Evolutionary conservation across 1,140 invertebrate species (phyloP), one percentile per base, ranked within the genome.

Genomic region (Tachypleus tridentatus): DNA sequence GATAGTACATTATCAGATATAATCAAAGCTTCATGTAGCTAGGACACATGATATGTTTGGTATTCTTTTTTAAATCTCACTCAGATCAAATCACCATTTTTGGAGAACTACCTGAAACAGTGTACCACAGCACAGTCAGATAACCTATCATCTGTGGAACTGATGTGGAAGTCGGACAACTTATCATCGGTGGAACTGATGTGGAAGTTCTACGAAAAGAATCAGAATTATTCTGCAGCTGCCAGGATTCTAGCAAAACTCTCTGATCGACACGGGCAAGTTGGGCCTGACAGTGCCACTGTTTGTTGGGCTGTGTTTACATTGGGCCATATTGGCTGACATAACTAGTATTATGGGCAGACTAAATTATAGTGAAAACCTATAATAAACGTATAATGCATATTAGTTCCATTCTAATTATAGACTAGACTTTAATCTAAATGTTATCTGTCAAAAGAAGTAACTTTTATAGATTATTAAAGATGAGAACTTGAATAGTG

Each of bases 171-270:
- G 76, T 71, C 74, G 11, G 78, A 79, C 57, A 76, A 76, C 62
- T 67, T 76, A 10, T 81, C 82, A 61, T 82, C 89, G 4, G 82
- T 91, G 58, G 93, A 98, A 76, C 79, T 98, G 63, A 78, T 98
- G 10, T 98, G 95, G 95, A 93, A 93, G 76, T 95, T 89, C 76
- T 95, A 98, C 73, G 94, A 98, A 75, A 88, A 87, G 72, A 89
- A 86, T 73, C 87, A 87, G 51, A 91, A 97, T 75, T 95, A 95
- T 76, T 83, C 87, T 6, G 88, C 89, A 7, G 95, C 95, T n/a
- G 93, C 96, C 3, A 86, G 88, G 72, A 91, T 97, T 64, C 79
- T 98, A 0, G 85, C 91, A 65, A 86, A 87, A 69, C 79, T 98
- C 61, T 91, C 95, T 9, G 89, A 89, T 53, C 85, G 85, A 74